Conservation (phyloP, 2,797 vertebrate species). For the Tenualosa ilisha region DNA sequence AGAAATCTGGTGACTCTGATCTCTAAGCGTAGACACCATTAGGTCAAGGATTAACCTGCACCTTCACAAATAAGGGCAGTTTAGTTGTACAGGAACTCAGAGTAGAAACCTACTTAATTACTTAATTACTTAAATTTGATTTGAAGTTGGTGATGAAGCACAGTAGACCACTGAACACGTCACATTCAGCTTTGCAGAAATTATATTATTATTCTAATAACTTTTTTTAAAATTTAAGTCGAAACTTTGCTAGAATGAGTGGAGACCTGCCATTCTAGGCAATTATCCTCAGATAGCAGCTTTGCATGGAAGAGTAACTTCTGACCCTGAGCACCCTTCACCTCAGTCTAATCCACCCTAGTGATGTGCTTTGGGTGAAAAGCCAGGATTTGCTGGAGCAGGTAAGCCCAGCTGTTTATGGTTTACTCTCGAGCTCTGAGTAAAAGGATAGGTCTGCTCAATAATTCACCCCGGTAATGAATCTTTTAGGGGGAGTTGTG, state of each 20-base stretch:
- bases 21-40: background rate
- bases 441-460: slow-evolving; percentile 86
- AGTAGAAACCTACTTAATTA: too few species aligned
- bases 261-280: background rate
- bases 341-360: background rate
- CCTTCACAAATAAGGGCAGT: background rate
- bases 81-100: background rate
- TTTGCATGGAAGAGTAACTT: background rate
- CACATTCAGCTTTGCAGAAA: background rate
- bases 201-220: background rate
- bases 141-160: background rate
- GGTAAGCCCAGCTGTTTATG: slow-evolving; percentile 64
- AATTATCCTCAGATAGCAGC: background rate
- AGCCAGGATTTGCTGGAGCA: slow-evolving; percentile 17
- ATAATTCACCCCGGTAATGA: slow-evolving; percentile 91
- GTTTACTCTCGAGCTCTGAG: slow-evolving; percentile 73
- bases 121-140: too few species aligned
- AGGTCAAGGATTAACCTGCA: background rate
- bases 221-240: too few species aligned
- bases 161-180: background rate
- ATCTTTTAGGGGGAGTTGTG: slow-evolving; percentile 86
- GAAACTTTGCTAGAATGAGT: background rate
- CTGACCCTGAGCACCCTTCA: background rate
- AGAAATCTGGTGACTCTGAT: background rate
- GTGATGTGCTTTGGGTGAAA: background rate